Evolutionary conservation across 2,113 vertebrate genomes (phyloP), one percentile per base, ranked within the genome.

Genomic region (Puffinus mauretanicus): DNA sequence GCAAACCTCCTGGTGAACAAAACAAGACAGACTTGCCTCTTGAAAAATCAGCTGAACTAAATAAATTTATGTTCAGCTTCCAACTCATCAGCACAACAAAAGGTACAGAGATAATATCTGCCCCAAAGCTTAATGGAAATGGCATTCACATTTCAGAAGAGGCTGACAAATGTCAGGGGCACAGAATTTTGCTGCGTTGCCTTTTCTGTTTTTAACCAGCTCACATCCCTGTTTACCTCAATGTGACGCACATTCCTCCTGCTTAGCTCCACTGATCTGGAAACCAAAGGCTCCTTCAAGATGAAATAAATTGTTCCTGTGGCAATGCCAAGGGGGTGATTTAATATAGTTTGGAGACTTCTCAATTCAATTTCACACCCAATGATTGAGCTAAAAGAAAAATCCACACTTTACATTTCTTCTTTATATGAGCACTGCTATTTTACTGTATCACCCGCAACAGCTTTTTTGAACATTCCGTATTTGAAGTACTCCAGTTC

Each of bases 211-310:
- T 96, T 95, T 90, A 92, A 80, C 70, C 92, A 80, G 75, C 97
- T 96, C 90, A 88, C 94, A 94, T 93, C 88, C 80, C 87, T 85
- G 55, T 91, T 94, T 88, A 91, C 75, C 91, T 98, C 91, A 94
- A 71, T 87, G 67, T 95, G 96, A 96, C 69, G 55, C 94, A 90
- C 93, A 62, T 88, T 82, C 71, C 76, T 64, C 36, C 90, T n/a
- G 87, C 88, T 94, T 52, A 87, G 82, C 94, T 97, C 94, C 94
- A 91, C 95, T 96, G 88, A 91, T 75, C 95, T 94, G 96, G 93
- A 93, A 97, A 97, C 94, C 90, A 78, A 86, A 95, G 94, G 73
- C 93, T 96, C 92, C 95, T 97, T 97, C 96, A 96, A 96, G 97
- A 97, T 57, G 88, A 89, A 91, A 94, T 91, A 95, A 98, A 97